Conservation (phyloP, 2,888 invertebrate species). For the Ornithoptera priamus region DNA sequence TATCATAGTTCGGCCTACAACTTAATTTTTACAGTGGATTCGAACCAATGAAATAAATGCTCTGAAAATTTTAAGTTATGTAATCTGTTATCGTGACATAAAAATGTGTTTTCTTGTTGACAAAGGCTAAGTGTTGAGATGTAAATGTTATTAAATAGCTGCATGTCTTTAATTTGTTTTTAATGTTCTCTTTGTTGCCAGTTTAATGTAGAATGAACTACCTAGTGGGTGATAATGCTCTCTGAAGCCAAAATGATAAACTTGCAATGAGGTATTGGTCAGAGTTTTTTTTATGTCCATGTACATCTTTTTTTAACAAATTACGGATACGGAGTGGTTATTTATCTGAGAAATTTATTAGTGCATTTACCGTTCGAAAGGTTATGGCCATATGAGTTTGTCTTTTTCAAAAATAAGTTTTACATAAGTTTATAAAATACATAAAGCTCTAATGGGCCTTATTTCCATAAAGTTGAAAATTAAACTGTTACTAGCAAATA, state of each 20-base stretch:
- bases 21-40: background rate
- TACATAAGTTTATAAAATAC: background rate
- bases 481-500: background rate
- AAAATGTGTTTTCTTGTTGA: background rate
- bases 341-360: no score
- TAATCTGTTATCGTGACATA: background rate
- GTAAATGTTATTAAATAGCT: conserved; percentile 11
- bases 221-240: conserved; percentile 4
- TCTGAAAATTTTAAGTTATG: background rate
- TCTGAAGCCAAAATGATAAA: conserved; percentile 5
- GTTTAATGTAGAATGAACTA: conserved; percentile 12
- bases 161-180: conserved; percentile 24
- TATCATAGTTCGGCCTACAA: background rate
- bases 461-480: background rate
- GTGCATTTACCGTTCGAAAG: no score
- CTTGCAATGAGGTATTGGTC: background rate
- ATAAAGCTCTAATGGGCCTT: background rate
- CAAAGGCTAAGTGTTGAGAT: conserved; percentile 1
- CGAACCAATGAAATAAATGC: no score
- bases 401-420: no score
- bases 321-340: no score
- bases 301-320: background rate
- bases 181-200: conserved; percentile 23
- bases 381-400: no score
- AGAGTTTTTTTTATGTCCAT: background rate